Base-by-base conservation (phyloP, 2,888 invertebrate genomes). In the Isoperla grammatica region DNA sequence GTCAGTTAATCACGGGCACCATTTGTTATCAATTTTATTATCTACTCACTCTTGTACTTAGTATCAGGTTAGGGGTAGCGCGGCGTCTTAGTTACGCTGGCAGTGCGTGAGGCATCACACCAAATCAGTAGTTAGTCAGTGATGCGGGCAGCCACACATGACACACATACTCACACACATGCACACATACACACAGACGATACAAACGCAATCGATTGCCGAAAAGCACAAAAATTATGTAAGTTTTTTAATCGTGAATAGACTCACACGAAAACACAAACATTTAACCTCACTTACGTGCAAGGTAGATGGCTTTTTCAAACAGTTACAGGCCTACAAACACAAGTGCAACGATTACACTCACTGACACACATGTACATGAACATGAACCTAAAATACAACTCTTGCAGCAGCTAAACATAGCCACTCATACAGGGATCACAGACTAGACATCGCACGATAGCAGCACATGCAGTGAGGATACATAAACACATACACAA, bases 1-100 rank as follows among this genome's bases (percentile, higher is more conserved):
- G 90, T 91, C 81, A 88, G 88, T 85, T 88, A 86, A 83, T 63
- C 50, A 56, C 43, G 20, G 23, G 6, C 56, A 35, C 42, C 55
- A 35, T 48, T 46, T 45, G 35, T 48, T 57, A 43, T 54, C 57
- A 37, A 13, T 43, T 39, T 46, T 19, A 48, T 57, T 46, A 20
- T 29, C 48, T 57, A 46, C 46, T 45, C 46, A 45, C 35, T 46
- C 39, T 57, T 48, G 48, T 46, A 37, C 12, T 37, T 53, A 53
- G 39, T 53, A 46, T 53, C 39, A 17, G 37, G 39, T 53, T 53
- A 53, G 39, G 17, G 29, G 19, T 13, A 37, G 57, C 29, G 48
- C 35, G 20, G 45, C 29, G 39, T 46, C 43, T 22, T 39, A 22
- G 11, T 9, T 17, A 19, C 46, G 48, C 35, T 45, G 19, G 35